These are phyloP conservation scores for Automeris io DNA, from an alignment of 2,888 invertebrate genomes.

Conservation along the genomic window DNA sequence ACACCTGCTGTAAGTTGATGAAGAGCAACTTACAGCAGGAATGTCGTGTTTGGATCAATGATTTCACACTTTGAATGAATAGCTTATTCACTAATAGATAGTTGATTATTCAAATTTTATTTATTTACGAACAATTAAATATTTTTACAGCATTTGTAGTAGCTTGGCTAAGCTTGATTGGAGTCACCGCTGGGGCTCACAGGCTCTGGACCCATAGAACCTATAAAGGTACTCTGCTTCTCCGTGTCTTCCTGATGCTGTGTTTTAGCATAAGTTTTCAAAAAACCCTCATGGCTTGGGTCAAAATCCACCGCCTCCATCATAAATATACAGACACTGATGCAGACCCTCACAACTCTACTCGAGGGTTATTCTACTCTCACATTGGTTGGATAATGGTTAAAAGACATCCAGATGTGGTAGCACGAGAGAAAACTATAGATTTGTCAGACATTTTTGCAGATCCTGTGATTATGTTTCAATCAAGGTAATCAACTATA, in stretches of 20 bases:
- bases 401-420: constrained; percentile 85
- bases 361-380: constrained; percentile 87
- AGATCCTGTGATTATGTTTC: constrained; percentile 82
- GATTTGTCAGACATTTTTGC: constrained; percentile 82
- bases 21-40: too few species aligned
- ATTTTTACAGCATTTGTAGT: constrained; percentile 15
- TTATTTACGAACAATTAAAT: background rate
- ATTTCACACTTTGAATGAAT: too few species aligned
- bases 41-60: too few species aligned
- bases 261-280: constrained; percentile 30
- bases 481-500: constrained; percentile 82
- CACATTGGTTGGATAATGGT: constrained; percentile 89
- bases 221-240: constrained; percentile 29
- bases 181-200: constrained; percentile 30
- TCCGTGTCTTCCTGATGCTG: constrained; percentile 31
- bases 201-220: constrained; percentile 30
- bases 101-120: background rate
- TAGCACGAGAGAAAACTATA: constrained; percentile 79
- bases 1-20: too few species aligned
- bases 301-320: constrained; percentile 30
- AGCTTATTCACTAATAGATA: too few species aligned
- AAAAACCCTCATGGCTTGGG: constrained; percentile 24
- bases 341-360: constrained; percentile 84
- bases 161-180: constrained; percentile 12
- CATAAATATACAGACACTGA: too few species aligned